Evolutionary conservation across 2,113 vertebrate species (phyloP), one percentile per base, ranked within the genome.

Genomic region (Elaphurus davidianus): DNA sequence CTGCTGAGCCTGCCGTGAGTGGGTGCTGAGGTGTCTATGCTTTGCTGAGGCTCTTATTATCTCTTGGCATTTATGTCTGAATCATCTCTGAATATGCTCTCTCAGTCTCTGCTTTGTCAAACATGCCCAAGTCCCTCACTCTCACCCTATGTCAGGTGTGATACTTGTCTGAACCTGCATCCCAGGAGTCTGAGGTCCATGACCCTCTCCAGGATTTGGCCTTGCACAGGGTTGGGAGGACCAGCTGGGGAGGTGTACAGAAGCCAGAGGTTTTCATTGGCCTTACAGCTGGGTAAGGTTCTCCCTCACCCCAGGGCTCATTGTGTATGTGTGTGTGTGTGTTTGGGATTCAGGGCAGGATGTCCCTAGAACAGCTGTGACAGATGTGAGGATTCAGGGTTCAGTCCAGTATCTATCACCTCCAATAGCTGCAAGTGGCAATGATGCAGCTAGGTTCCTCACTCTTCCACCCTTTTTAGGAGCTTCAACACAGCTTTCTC

Each of bases 71-170:
- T 89, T 33, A 12, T 57, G 83, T 12, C 11, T 54, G 64, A 76
- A 2, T 23, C 1, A 0, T 21, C 64, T 36, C 19, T 43, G 21
- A 54, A 54, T 10, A 7, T 15, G 25, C n/a, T 40, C 17, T 93
- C 74, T 93, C 88, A 21, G 36, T 76, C 74, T 92, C 60, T 94
- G 93, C 59, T n/a, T 88, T 67, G 27, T 96, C 54, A 21, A 57
- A 88, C 74, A 5, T 19, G 67, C 27, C 47, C 55, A 54, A 87
- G 87, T 15, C 28, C 17, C 43, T 82, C 19, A 50, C 57, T 54
- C 19, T 93, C 15, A 67, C 25, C 40, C 81, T n/a, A 14, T 47
- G 30, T 8, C 6, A 16, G 50, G 23, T 60, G 36, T 76, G 43
- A 36, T 55, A 62, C 76, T 91, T 27, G 33, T 74, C 28, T 82